phyloP scores from a whole-genome alignment of 2,888 invertebrate species.

The Thymelicus acteon region DNA sequence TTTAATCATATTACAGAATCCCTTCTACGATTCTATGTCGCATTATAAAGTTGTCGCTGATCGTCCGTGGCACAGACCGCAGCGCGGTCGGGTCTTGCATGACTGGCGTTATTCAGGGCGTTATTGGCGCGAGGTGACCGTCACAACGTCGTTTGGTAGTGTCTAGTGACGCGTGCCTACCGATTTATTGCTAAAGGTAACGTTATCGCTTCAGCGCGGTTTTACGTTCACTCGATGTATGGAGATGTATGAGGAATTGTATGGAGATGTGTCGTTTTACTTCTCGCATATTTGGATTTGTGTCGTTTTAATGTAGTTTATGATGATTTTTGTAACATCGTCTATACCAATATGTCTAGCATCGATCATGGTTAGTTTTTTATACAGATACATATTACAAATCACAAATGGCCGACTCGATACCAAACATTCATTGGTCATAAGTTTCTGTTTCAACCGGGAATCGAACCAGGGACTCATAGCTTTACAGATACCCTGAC shows the following conservation, averaged over 20 bases:
- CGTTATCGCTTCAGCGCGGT: conserved; percentile 1
- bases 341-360: too few relatives aligned
- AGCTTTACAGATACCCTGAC: too few relatives aligned
- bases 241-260: too few relatives aligned
- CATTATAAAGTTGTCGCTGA: conserved; percentile 15
- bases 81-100: conserved; percentile 52
- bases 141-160: conserved; percentile 60
- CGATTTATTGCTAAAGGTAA: conserved; percentile 44
- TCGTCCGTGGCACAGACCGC: conserved; percentile 24
- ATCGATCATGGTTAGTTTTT: too few relatives aligned
- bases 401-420: too few relatives aligned
- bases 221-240: neutral
- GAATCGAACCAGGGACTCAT: too few relatives aligned
- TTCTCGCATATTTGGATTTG: neutral
- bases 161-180: conserved; percentile 45
- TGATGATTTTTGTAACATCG: too few relatives aligned
- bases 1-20: too few relatives aligned
- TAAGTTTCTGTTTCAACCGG: too few relatives aligned
- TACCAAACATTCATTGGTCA: too few relatives aligned
- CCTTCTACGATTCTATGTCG: too few relatives aligned
- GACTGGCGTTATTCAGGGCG: conserved; percentile 66
- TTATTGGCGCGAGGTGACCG: conserved; percentile 81
- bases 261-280: neutral
- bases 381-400: too few relatives aligned
- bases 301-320: neutral